Evolutionary conservation across 2,888 invertebrate genomes (phyloP).

Genomic region (Athalia circularis): DNA sequence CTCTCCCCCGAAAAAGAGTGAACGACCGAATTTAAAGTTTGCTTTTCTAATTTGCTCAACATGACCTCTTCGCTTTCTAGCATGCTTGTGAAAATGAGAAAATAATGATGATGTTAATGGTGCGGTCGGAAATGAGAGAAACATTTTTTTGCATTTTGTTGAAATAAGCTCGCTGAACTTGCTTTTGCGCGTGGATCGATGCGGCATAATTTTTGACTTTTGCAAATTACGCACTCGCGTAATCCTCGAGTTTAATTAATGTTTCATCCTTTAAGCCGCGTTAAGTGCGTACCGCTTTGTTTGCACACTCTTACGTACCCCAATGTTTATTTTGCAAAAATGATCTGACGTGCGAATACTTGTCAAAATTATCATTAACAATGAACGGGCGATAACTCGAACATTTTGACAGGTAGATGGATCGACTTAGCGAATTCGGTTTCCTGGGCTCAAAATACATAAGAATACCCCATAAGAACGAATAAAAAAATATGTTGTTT

Average conservation of each 20-base stretch:
- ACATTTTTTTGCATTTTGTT: not conserved
- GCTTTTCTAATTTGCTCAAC: slow-evolving; percentile 9
- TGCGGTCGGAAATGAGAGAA: not conserved
- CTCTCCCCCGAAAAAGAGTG: not conserved
- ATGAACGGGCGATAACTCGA: not conserved
- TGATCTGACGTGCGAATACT: slow-evolving; percentile 8
- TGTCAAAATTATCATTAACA: slow-evolving; percentile 11
- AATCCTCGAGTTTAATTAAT: slow-evolving; percentile 17
- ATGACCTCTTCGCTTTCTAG: slow-evolving; percentile 16
- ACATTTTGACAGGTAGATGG: too few relatives aligned
- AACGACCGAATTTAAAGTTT: slow-evolving; percentile 11
- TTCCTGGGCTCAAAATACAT: too few relatives aligned
- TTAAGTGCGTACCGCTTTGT: slow-evolving; percentile 18
- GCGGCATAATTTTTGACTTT: slow-evolving; percentile 12
- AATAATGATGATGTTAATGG: not conserved
- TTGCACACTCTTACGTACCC: slow-evolving; percentile 6
- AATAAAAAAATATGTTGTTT: too few relatives aligned
- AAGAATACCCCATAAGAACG: too few relatives aligned
- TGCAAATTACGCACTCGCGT: slow-evolving; percentile 16
- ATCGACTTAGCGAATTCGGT: too few relatives aligned
- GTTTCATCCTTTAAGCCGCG: slow-evolving; percentile 28
- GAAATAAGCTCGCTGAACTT: slow-evolving; percentile 11
- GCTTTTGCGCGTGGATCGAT: not conserved
- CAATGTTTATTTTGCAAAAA: too few relatives aligned
- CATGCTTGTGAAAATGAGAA: slow-evolving; percentile 4